A percentile compares a stretch with the other conserved stretches of the same genome.
Evolutionary conservation across 2,797 vertebrate species (phyloP).

Genomic region (Chloroceryle amazona): DNA sequence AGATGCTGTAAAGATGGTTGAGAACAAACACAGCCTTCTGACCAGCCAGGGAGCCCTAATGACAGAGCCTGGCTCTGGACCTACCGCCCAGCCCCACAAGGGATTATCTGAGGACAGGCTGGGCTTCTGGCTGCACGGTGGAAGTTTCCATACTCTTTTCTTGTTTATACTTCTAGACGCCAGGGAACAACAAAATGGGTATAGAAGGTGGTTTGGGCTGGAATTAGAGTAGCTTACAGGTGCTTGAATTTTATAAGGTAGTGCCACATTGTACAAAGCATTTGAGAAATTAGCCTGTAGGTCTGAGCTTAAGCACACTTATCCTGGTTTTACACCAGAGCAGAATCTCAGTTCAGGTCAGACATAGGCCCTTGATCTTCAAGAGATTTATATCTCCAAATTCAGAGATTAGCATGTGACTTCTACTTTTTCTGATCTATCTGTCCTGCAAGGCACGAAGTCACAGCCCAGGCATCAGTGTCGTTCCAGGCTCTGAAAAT

Average conservation of each 20-base stretch:
- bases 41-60: background rate
- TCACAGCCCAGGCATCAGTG: background rate
- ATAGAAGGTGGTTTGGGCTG: background rate
- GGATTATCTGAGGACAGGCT: slow-evolving; percentile 17
- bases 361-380: background rate
- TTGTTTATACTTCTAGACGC: background rate
- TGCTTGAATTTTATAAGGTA: background rate
- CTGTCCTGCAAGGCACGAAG: background rate
- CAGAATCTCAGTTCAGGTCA: background rate
- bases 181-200: background rate
- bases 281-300: background rate
- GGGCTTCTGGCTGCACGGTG: background rate
- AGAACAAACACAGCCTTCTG: slow-evolving; percentile 6
- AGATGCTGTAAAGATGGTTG: background rate
- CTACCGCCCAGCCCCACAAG: background rate
- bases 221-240: background rate
- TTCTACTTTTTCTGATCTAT: background rate
- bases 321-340: background rate
- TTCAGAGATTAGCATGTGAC: background rate
- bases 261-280: background rate
- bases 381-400: background rate
- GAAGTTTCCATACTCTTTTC: background rate
- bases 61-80: background rate
- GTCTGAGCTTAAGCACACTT: background rate
- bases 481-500: background rate